phyloP scores from a whole-genome alignment of 2,113 vertebrate genomes.

The Oreocharis arfaki region DNA sequence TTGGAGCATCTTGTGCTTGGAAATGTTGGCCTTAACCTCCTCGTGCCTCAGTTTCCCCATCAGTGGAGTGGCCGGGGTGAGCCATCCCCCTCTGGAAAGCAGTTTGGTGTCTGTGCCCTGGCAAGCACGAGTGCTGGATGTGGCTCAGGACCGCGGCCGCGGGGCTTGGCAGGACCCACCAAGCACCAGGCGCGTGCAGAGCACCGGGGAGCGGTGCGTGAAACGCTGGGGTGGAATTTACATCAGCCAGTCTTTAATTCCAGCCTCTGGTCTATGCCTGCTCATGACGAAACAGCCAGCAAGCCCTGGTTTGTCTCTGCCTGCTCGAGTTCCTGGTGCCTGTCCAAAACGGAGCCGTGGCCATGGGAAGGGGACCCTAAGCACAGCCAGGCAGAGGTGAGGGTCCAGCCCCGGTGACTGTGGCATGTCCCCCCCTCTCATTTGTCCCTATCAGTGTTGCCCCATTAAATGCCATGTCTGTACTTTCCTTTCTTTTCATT shows the following conservation, averaged over 20 bases:
- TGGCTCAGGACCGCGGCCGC: accelerated
- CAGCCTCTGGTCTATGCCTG: neutral
- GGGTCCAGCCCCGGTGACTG: neutral
- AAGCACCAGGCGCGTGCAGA: accelerated
- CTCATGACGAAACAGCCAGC: neutral
- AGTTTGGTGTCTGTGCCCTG: neutral
- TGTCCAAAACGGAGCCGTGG: neutral
- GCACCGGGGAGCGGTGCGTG: accelerated
- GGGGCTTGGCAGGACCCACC: neutral
- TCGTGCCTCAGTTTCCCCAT: conserved; percentile 49
- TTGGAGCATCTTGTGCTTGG: neutral
- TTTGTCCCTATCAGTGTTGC: conserved; percentile 41
- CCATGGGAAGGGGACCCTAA: neutral
- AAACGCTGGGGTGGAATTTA: accelerated
- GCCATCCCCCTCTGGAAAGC: neutral
- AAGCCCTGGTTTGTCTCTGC: neutral
- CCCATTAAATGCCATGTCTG: conserved; percentile 60
- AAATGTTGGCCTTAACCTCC: conserved; percentile 29
- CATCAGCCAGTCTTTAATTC: accelerated
- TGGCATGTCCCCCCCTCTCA: neutral
- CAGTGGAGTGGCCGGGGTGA: neutral
- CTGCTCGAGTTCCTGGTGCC: neutral
- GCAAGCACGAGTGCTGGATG: accelerated
- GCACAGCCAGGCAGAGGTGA: neutral
- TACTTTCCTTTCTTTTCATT: conserved; percentile 41